Evolutionary conservation across 2,113 vertebrate species (phyloP).

Genomic region (Sebastes fasciatus): DNA sequence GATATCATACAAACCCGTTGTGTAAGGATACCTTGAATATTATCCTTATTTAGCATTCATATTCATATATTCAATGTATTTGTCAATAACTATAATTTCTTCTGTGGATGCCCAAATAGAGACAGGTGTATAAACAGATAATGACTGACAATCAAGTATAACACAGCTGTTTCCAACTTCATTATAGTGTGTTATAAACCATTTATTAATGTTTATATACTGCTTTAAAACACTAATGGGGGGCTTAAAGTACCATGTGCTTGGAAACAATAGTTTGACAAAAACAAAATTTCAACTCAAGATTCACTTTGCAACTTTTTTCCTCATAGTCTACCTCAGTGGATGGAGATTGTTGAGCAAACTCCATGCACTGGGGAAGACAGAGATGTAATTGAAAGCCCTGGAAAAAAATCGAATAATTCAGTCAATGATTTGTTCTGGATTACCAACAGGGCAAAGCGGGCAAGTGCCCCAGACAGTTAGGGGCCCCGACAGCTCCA

Average conservation of each 20-base stretch:
- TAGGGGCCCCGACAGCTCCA: not conserved
- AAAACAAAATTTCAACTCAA: not conserved
- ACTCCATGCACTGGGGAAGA: not conserved
- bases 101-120: not conserved
- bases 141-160: not conserved
- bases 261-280: not conserved
- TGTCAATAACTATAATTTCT: not conserved
- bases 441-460: not conserved
- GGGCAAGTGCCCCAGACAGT: not conserved
- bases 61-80: not conserved
- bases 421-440: not conserved
- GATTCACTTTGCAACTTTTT: not conserved
- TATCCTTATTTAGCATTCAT: not conserved
- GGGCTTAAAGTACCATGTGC: not conserved
- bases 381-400: not conserved
- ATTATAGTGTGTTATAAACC: too few relatives aligned
- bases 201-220: too few relatives aligned
- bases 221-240: too few relatives aligned
- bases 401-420: not conserved
- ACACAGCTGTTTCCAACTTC: not conserved
- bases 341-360: not conserved
- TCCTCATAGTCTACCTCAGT: not conserved
- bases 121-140: not conserved
- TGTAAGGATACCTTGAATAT: too few relatives aligned
- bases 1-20: too few relatives aligned